Evolutionary conservation across 2,888 invertebrate species (phyloP), one percentile per base, ranked within the genome.

Genomic region (Sesamia inferens): DNA sequence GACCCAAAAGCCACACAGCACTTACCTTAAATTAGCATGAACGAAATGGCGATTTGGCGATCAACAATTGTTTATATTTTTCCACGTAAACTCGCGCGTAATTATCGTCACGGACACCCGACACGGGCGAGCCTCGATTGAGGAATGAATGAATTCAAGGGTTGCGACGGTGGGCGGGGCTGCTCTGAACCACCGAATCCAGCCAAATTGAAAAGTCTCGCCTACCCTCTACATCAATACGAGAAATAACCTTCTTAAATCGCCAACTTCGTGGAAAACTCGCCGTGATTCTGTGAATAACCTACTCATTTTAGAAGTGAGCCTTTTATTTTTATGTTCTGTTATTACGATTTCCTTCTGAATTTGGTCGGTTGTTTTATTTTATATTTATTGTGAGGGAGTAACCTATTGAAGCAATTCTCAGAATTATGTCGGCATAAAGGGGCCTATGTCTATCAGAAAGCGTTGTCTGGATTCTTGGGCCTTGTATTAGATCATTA

Each of bases 71-170:
- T 94, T 94, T 93, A 91, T 93, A 88, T 91, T 85, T 82, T 84
- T 87, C 64, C 86, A 88, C 90, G 90, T 87, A 81, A 89, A 91
- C 89, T 90, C 91, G 91, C 88, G 84, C 88, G 88, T 86, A 81
- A 75, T 75, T 65, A 67, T n/a, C 69, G 72, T 16, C 44, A 76
- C 92, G 89, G 84, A 85, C 87, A 86, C 87, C 89, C 91, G 48
- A 71, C 81, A 71, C 90, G 92, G 90, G 72, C 79, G 81, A 83
- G 88, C 88, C 91, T 88, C 90, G 64, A 76, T 70, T 74, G 79
- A 82, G 79, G 92, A 93, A 93, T 95, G 95, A 95, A 95, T 95
- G 95, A 93, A 93, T 87, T 86, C 92, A 90, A 92, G 94, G 94
- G 93, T 91, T 87, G 92, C 85, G 86, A 81, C 79, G 81, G 91